Percentiles rank a stretch among this genome's conserved stretches.
These are phyloP conservation scores for Zeugodacus cucurbitae DNA, from an alignment of 1,140 invertebrate genomes.

Conservation along the genomic window DNA sequence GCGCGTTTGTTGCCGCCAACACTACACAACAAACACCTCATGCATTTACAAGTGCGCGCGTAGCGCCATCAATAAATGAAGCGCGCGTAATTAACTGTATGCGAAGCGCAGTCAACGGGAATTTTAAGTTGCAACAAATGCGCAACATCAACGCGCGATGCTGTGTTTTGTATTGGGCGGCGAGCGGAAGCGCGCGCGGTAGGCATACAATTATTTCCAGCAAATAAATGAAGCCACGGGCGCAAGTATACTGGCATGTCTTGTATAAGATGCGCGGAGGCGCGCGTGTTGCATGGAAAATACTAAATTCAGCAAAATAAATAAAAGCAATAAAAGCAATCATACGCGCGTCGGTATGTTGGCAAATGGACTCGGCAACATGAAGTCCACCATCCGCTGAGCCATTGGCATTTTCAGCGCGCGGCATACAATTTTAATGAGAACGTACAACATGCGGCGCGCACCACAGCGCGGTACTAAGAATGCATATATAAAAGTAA, in stretches of 20 bases:
- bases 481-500: no score
- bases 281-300: not conserved
- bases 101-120: not conserved
- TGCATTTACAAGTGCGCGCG: not conserved
- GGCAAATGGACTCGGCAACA: not conserved
- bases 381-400: not conserved
- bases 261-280: not conserved
- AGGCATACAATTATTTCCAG: not conserved
- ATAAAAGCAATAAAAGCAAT: not conserved
- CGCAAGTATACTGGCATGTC: not conserved
- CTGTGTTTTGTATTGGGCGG: not conserved
- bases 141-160: not conserved
- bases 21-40: not conserved
- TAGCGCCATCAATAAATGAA: conserved; percentile 26
- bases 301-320: not conserved
- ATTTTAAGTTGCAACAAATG: conserved; percentile 1
- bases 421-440: not conserved
- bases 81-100: conserved; percentile 9
- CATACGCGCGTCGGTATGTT: not conserved
- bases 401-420: not conserved
- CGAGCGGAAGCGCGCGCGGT: not conserved
- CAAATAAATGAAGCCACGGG: not conserved
- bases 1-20: no score
- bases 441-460: not conserved
- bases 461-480: not conserved